Evolutionary conservation across 2,888 invertebrate species (phyloP), one percentile per base, ranked within the genome.

Genomic region (Bruchidius siliquastri): DNA sequence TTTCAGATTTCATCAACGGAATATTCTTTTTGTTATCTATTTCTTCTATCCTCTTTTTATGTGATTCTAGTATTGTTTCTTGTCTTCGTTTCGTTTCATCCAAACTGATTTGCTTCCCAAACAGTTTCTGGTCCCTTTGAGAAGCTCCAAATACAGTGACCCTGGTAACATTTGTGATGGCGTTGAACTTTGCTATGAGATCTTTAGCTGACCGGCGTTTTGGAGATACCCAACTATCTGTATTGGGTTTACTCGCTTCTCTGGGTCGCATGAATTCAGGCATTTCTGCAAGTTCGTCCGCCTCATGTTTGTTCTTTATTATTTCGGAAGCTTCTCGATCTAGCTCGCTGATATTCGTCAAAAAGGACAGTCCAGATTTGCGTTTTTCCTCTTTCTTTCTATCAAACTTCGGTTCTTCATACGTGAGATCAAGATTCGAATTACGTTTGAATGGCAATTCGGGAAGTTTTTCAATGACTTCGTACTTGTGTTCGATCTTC

Each of bases 321-420:
- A 95, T 93, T 85, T 92, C 92, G 0, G 92, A 90, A 0, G 94
- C 94, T 85, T 95, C 93, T 79, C 92, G 90, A 83, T 95, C 94
- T 76, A 94, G 85, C 84, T 94, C 94, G 82, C 94, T 94, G 78
- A 94, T 94, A 83, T 92, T 94, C 0, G 93, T 92, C 71, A 94
- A 85, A 76, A 91, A 88, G 80, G 90, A 89, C 84, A 93, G 80
- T 79, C 90, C 89, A 0, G 90, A 87, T 86, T 88, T 89, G 72
- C 90, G 85, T 82, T 90, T 90, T 69, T 87, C 88, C 0, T 88
- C 85, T 73, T 85, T 83, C 78, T 81, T 83, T 78, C 82, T 83
- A 66, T 79, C 80, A 72, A 79, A 78, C 70, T 77, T 76, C 74
- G 76, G 76, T 69, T 81, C 82, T 20, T 79, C 81, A 21, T 79